Percentiles rank a stretch among this genome's conserved stretches.
Evolutionary conservation across 2,888 invertebrate species (phyloP).

Genomic region (Linyphia triangularis): DNA sequence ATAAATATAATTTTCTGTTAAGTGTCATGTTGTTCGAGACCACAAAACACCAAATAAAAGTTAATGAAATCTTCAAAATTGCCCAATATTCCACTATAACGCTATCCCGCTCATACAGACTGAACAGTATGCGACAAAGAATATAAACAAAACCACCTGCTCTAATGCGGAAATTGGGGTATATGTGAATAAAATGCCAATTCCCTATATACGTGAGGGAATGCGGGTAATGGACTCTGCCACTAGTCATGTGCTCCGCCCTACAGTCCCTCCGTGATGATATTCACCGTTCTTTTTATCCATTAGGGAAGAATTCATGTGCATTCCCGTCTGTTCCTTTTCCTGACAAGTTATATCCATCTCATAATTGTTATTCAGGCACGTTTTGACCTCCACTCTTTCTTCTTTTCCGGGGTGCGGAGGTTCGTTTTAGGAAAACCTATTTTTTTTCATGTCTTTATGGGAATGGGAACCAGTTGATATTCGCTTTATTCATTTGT

Average conservation of each 20-base stretch:
- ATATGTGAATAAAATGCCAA: constrained; percentile 17
- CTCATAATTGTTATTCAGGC: constrained; percentile 42
- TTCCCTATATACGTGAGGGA: constrained; percentile 8
- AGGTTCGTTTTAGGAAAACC: constrained; percentile 1
- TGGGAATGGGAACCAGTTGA: neutral
- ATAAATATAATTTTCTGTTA: too few relatives aligned
- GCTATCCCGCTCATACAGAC: too few relatives aligned
- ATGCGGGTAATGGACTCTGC: constrained; percentile 5
- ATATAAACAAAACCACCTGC: neutral
- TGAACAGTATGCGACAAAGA: too few relatives aligned
- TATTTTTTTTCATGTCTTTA: neutral
- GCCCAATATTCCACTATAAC: too few relatives aligned
- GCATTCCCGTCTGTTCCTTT: neutral
- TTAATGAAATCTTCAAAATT: too few relatives aligned
- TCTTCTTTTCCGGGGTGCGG: neutral
- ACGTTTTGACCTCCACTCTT: constrained; percentile 15
- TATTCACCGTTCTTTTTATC: constrained; percentile 34
- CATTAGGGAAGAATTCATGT: constrained; percentile 13
- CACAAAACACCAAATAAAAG: too few relatives aligned
- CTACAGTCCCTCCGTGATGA: constrained; percentile 16
- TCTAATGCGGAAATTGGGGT: constrained; percentile 8
- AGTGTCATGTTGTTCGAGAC: too few relatives aligned
- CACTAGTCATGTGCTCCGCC: neutral
- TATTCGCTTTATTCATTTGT: neutral
- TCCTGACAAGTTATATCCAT: constrained; percentile 33